Base-by-base conservation (phyloP, 2,888 invertebrate genomes). In the Trilocha varians region DNA sequence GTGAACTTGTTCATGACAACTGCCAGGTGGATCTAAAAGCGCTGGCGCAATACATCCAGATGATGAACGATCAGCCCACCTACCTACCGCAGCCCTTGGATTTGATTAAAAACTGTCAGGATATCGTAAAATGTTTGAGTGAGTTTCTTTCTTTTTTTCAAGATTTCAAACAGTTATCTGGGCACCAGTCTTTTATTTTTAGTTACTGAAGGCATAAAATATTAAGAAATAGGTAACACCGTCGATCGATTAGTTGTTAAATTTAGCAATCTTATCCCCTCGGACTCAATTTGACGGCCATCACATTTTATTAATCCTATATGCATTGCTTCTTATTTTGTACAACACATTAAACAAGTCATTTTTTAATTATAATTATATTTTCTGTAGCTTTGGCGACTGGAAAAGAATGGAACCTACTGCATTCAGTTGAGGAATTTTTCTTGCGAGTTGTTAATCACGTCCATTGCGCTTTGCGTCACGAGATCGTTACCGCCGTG, bases 401-500 rank as follows among this genome's bases (percentile, higher is more conserved):
- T 6, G 70, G 66, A 13, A 59, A 61, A 13, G 73, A 70, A 34
- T 72, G 72, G 70, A 56, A 64, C 11, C 48, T 73, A 25, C 54
- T 84, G 42, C 70, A 70, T 18, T 53, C 69, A 1, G 70, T 84
- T 0, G 79, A 84, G 47, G 71, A 74, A 32, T 82, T 73, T 41
- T 60, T 83, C 4, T 54, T 77, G 1, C 66, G 72, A 2, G 56
- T 74, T 8, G 63, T 83, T 36, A 70, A 67, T 45, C 55, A 59
- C 0, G 65, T 71, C 4, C 59, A 69, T 45, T 56, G 57, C 33
- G 59, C 57, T n/a, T 46, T 73, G 3, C 76, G 82, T 11, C 73
- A 86, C 41, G 87, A 88, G 48, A 69, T 89, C 46, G 74, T 88
- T 40, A 79, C 86, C 15, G 77, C 83, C 2, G 88, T 90, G 39